Evolutionary conservation across 2,113 vertebrate species (phyloP).

Genomic region (Myotis davidii): DNA sequence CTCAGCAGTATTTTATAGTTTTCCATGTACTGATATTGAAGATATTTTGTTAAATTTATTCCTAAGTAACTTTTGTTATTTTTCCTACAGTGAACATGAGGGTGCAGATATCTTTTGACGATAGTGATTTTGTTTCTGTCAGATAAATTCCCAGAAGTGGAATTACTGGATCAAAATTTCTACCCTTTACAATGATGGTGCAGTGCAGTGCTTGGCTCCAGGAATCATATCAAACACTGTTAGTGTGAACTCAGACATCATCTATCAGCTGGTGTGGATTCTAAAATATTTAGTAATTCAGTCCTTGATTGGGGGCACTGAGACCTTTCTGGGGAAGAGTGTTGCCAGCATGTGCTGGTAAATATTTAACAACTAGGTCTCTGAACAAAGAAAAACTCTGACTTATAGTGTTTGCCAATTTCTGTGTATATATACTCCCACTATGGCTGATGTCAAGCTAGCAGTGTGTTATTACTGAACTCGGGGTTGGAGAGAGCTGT

Average conservation of each 20-base stretch:
- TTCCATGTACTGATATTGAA: neutral
- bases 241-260: neutral
- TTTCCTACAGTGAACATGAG: neutral
- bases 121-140: neutral
- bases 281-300: neutral
- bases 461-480: neutral
- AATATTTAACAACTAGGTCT: neutral
- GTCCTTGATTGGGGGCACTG: neutral
- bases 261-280: neutral
- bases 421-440: neutral
- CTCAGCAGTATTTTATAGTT: neutral
- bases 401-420: neutral
- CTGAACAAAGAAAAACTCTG: neutral
- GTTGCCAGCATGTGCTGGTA: neutral
- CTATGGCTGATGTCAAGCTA: neutral
- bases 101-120: neutral
- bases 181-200: neutral
- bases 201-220: neutral
- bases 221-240: neutral
- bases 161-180: neutral
- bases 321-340: neutral
- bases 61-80: neutral
- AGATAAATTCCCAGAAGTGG: neutral
- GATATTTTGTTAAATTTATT: neutral
- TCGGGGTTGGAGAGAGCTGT: neutral